These are phyloP conservation scores for Rhyacichthys aspro DNA, from an alignment of 2,797 vertebrate species.

Conservation along the genomic window DNA sequence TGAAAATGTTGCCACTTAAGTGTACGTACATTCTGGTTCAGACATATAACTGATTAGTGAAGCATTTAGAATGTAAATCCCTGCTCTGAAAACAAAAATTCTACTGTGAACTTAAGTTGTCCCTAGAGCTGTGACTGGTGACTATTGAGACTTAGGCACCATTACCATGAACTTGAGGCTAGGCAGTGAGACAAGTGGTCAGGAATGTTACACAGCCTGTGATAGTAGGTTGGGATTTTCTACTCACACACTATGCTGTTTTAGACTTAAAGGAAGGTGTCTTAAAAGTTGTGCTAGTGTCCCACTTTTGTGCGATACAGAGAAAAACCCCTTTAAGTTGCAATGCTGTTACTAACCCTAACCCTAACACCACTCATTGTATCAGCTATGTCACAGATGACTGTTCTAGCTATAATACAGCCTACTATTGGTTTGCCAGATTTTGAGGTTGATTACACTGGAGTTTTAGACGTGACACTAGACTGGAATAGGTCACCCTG, in stretches of 20 bases:
- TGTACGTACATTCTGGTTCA: not conserved
- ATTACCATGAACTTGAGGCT: not conserved
- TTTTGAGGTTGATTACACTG: slow-evolving; percentile 6
- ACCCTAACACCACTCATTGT: not conserved
- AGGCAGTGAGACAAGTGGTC: not conserved
- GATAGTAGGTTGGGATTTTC: no score
- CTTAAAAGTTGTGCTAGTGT: not conserved
- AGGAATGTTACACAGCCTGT: not conserved
- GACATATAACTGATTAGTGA: not conserved
- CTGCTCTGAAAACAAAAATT: no score
- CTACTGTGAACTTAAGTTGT: not conserved
- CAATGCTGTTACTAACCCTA: slow-evolving; percentile 5
- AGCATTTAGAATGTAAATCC: no score
- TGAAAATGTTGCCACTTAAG: not conserved
- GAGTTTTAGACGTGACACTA: no score
- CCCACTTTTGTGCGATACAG: slow-evolving; percentile 1
- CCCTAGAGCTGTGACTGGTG: not conserved
- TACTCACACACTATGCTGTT: slow-evolving; percentile 10
- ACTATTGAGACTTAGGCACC: not conserved
- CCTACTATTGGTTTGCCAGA: slow-evolving; percentile 7
- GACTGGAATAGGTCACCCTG: no score
- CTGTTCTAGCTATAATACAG: slow-evolving; percentile 17
- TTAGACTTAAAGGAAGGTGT: slow-evolving; percentile 9
- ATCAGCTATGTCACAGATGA: slow-evolving; percentile 24
- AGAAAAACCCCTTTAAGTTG: not conserved